Evolutionary conservation across 2,888 invertebrate genomes (phyloP), one percentile per base, ranked within the genome.

Genomic region (Vanessa cardui): DNA sequence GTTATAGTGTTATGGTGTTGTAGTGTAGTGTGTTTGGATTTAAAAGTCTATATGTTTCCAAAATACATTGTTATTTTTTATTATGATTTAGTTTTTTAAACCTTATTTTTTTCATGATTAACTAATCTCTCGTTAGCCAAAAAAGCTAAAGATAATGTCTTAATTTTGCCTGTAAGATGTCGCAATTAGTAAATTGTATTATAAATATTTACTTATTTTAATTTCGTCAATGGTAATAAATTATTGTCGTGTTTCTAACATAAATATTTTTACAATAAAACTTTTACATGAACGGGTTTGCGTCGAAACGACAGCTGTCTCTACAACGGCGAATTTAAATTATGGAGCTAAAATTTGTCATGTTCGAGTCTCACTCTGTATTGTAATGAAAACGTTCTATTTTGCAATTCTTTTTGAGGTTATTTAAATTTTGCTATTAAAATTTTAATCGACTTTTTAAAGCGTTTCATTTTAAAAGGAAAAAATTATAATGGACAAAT

Each of bases 291-390:
- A 66, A 72, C 72, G 71, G 66, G 72, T 71, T 71, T 78, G 78
- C 73, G 74, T 75, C 78, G 67, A 73, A 78, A 76, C 84, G 84
- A 83, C 85, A 85, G 82, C 84, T 85, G 85, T 78, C 78, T 77
- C 76, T 76, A 71, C 72, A 74, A 72, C 78, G 74, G 75, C 64
- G 78, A 80, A 83, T 83, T 82, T 78, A 82, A 83, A 84, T 82
- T 80, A 83, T 80, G 77, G 76, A 80, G 74, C 77, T 77, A 75
- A 79, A 81, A 80, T 81, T 82, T 81, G 80, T 80, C 75, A 77
- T 76, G 72, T 70, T 65, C 60, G 62, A 64, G 59, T 66, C 61
- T 64, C 64, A 54, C 61, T 65, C 62, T 62, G 60, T 71, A 74
- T 74, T 71, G 72, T 70, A 69, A 67, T 58, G 62, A 67, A 71